Conservation (phyloP, 2,888 invertebrate genomes). For the Macaria liturata region DNA sequence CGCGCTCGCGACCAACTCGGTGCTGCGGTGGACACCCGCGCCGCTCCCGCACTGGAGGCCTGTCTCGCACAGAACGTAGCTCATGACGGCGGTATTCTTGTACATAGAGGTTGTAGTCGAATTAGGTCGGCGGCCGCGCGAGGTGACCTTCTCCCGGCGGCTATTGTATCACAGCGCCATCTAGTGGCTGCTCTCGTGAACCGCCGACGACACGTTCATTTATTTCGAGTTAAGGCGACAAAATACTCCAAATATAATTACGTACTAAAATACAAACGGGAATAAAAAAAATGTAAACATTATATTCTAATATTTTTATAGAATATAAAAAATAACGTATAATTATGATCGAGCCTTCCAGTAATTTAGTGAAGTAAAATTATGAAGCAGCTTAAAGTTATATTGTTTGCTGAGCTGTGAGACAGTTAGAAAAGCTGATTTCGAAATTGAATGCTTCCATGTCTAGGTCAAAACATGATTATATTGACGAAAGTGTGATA, state of each 20-base stretch:
- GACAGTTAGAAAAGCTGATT: constrained; percentile 62
- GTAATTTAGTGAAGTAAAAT: constrained; percentile 76
- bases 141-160: constrained; percentile 56
- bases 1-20: constrained; percentile 33
- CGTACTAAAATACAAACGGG: constrained; percentile 67
- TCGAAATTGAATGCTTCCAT: constrained; percentile 67
- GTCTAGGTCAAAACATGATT: constrained; percentile 58
- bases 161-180: constrained; percentile 43
- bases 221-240: constrained; percentile 59
- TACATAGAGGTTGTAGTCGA: constrained; percentile 66
- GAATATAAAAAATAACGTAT: constrained; percentile 71
- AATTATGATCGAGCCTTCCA: constrained; percentile 82
- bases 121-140: constrained; percentile 52
- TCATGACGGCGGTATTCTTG: constrained; percentile 43
- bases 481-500: constrained; percentile 79
- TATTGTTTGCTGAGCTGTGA: constrained; percentile 73
- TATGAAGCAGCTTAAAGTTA: constrained; percentile 69
- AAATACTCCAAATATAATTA: constrained; percentile 74
- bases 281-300: constrained; percentile 52
- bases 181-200: constrained; percentile 39
- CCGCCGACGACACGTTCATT: constrained; percentile 48
- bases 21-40: constrained; percentile 74
- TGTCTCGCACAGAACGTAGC: constrained; percentile 62
- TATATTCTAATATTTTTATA: constrained; percentile 83
- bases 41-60: constrained; percentile 78